Percentiles rank a stretch among this genome's conserved stretches.
These are phyloP conservation scores for Poeciliopsis occidentalis DNA, from an alignment of 2,113 vertebrate genomes.

Conservation along the genomic window DNA sequence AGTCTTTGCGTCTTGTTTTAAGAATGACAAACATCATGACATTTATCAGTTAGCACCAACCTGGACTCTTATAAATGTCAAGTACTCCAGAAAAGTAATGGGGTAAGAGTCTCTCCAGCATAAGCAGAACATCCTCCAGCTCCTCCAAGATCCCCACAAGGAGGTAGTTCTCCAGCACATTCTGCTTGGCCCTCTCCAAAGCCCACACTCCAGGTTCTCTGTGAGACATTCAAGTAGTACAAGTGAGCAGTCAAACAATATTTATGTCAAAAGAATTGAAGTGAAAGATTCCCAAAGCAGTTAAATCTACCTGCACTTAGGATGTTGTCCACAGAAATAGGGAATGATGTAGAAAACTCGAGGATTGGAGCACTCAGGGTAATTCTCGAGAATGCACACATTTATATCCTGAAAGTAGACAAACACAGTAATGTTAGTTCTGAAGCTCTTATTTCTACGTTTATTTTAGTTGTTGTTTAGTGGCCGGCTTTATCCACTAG, in stretches of 20 bases:
- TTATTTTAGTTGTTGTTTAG: neutral
- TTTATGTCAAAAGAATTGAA: neutral
- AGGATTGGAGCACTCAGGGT: constrained; percentile 96
- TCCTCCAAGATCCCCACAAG: constrained; percentile 97
- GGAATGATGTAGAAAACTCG: constrained; percentile 98
- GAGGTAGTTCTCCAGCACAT: constrained; percentile 96
- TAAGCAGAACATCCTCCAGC: constrained; percentile 95
- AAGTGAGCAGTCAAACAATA: neutral
- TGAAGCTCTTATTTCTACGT: neutral
- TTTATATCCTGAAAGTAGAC: constrained; percentile 90
- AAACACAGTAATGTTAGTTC: constrained; percentile 2
- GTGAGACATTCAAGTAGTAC: neutral
- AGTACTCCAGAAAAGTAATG: constrained; percentile 98
- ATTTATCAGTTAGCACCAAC: constrained; percentile 67
- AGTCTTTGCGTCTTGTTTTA: too few relatives aligned
- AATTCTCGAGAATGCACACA: constrained; percentile 96
- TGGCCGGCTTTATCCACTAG: constrained; percentile 36
- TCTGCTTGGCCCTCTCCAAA: constrained; percentile 94
- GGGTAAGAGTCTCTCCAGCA: constrained; percentile 98
- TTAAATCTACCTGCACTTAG: constrained; percentile 89
- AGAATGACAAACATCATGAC: neutral
- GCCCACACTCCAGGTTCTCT: constrained; percentile 98
- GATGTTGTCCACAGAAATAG: constrained; percentile 98
- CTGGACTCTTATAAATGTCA: constrained; percentile 96
- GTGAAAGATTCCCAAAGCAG: neutral